These are phyloP conservation scores for Pseudorasbora parva DNA, from an alignment of 2,113 vertebrate species.

Conservation along the genomic window DNA sequence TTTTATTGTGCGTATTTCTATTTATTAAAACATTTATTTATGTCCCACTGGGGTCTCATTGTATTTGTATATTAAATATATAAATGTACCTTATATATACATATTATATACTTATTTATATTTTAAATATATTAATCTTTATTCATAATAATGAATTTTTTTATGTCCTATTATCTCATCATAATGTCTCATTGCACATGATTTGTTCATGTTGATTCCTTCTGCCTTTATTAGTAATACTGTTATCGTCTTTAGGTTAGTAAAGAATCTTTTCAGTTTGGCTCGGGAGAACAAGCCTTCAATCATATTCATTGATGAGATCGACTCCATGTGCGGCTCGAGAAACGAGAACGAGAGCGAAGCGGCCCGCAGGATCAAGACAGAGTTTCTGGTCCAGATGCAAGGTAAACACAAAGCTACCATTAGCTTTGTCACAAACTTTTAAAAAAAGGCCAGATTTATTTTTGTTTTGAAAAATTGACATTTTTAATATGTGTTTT, in stretches of 20 bases:
- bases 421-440: too few relatives aligned
- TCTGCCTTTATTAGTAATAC: not conserved
- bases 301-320: constrained; percentile 96
- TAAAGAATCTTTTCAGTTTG: constrained; percentile 90
- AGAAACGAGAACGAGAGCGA: constrained; percentile 95
- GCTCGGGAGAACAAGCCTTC: constrained; percentile 91
- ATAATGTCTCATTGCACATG: not conserved
- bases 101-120: too few relatives aligned
- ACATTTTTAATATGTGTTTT: not conserved
- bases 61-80: too few relatives aligned
- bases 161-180: too few relatives aligned
- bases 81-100: too few relatives aligned
- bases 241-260: constrained; percentile 76
- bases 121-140: too few relatives aligned
- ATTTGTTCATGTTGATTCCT: too few relatives aligned
- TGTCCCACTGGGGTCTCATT: too few relatives aligned
- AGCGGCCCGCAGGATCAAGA: constrained; percentile 91
- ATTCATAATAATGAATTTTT: too few relatives aligned
- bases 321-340: constrained; percentile 92
- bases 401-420: constrained; percentile 86
- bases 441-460: too few relatives aligned
- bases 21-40: too few relatives aligned
- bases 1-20: too few relatives aligned
- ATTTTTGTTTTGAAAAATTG: not conserved
- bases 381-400: constrained; percentile 95